A percentile compares a stretch with the other conserved stretches of the same genome.
phyloP scores from a whole-genome alignment of 2,888 invertebrate genomes.

The Acrobeloides nanus region DNA sequence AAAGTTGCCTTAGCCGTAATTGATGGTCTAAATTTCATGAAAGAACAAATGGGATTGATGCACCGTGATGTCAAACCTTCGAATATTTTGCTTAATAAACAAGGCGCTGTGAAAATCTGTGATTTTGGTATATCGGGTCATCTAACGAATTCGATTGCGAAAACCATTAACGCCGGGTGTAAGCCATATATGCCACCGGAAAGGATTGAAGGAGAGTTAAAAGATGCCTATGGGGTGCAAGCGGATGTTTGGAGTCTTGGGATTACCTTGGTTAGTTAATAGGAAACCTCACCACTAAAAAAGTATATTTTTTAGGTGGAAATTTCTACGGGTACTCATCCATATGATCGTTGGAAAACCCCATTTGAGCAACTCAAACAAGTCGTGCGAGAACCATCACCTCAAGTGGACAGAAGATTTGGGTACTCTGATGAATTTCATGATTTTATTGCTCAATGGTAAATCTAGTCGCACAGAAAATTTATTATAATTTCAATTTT shows the following conservation, averaged over 20 bases:
- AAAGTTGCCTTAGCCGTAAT: conserved; percentile 79
- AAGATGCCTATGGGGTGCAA: conserved; percentile 86
- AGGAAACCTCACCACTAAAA: background rate
- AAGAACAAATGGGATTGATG: conserved; percentile 81
- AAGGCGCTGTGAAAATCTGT: conserved; percentile 93
- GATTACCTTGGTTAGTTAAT: conserved; percentile 71
- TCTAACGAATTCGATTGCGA: conserved; percentile 89
- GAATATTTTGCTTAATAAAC: conserved; percentile 80
- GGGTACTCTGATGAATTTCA: conserved; percentile 77
- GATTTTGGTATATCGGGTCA: conserved; percentile 98
- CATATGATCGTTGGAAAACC: conserved; percentile 85
- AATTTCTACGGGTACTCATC: conserved; percentile 85
- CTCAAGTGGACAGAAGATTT: conserved; percentile 63
- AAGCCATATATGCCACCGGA: conserved; percentile 99
- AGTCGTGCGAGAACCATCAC: conserved; percentile 85
- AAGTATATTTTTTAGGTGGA: conserved; percentile 63
- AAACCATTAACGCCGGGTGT: conserved; percentile 94
- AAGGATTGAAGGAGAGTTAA: conserved; percentile 79
- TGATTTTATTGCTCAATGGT: conserved; percentile 79
- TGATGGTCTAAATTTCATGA: conserved; percentile 83
- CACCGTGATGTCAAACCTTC: conserved; percentile 95
- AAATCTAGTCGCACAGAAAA: too few species aligned
- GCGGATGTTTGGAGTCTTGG: conserved; percentile 98
- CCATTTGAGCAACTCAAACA: conserved; percentile 97
- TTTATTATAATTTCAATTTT: too few species aligned